Conservation (phyloP, 2,888 invertebrate genomes). For the Gastrophysa polygoni region DNA sequence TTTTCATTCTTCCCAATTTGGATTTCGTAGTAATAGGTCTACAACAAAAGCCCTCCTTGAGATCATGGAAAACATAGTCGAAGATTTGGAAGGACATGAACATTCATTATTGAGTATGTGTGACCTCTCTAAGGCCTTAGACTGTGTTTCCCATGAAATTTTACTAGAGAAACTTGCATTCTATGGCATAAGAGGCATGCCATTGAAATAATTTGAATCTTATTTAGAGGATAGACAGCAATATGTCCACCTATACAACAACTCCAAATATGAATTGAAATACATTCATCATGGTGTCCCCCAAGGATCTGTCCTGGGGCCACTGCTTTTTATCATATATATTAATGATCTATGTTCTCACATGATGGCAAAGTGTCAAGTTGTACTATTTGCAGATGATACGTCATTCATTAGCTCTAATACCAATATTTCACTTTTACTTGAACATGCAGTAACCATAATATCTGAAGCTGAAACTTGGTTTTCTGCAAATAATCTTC, state of each 20-base stretch:
- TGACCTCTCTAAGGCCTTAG: too few species aligned
- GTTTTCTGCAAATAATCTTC: conserved; percentile 1
- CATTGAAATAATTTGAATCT: too few species aligned
- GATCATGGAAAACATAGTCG: too few species aligned
- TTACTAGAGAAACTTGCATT: too few species aligned
- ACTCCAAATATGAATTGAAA: background rate
- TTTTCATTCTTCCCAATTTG: too few species aligned
- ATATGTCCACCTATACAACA: background rate
- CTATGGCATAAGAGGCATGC: too few species aligned
- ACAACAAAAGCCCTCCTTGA: too few species aligned
- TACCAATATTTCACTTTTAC: background rate
- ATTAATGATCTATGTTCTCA: background rate
- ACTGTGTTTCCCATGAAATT: too few species aligned
- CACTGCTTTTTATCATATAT: background rate
- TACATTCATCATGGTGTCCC: background rate
- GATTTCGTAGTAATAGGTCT: too few species aligned
- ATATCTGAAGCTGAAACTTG: background rate
- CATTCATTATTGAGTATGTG: too few species aligned
- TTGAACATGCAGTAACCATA: background rate
- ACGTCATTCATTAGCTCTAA: too few species aligned
- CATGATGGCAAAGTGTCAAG: background rate
- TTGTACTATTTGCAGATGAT: background rate
- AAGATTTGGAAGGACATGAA: too few species aligned
- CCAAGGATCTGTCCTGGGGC: background rate
- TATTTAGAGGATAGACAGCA: background rate